Conservation (phyloP, 2,113 vertebrate species). For the Atherinomorus stipes region DNA sequence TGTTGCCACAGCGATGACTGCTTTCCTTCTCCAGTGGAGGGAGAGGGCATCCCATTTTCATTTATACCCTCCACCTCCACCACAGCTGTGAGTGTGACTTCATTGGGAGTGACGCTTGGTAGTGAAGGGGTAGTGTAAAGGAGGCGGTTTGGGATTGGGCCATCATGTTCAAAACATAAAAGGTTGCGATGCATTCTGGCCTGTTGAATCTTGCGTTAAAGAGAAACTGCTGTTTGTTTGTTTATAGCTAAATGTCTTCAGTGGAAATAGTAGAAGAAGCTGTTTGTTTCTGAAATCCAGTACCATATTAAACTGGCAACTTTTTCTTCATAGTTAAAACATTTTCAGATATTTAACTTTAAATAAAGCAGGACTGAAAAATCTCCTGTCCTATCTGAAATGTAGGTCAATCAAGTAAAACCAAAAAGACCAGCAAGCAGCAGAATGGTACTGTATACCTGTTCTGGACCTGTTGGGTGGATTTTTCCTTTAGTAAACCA, state of each 20-base stretch:
- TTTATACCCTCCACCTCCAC: too few relatives aligned
- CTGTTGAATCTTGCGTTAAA: background rate
- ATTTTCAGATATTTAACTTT: background rate
- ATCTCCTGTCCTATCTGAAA: background rate
- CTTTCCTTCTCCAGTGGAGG: too few relatives aligned
- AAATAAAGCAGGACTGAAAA: background rate
- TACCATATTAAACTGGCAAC: background rate
- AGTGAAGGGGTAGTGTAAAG: too few relatives aligned
- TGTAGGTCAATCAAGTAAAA: too few relatives aligned
- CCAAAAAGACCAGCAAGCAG: background rate
- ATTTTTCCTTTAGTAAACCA: conserved; percentile 44
- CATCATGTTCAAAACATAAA: background rate
- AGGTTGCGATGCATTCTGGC: conserved; percentile 8
- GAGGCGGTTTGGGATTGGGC: too few relatives aligned
- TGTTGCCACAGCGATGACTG: too few relatives aligned
- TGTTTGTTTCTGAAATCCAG: conserved; percentile 16
- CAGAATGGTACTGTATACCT: background rate
- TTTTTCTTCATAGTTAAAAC: background rate
- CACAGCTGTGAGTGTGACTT: too few relatives aligned
- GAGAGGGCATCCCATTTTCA: too few relatives aligned
- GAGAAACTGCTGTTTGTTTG: background rate
- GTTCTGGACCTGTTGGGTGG: conserved; percentile 30
- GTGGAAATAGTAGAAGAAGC: conserved; percentile 10
- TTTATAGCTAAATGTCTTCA: background rate
- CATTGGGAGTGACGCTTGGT: too few relatives aligned